These are phyloP conservation scores for Plecotus auritus DNA, from an alignment of 2,113 vertebrate species.

Conservation along the genomic window DNA sequence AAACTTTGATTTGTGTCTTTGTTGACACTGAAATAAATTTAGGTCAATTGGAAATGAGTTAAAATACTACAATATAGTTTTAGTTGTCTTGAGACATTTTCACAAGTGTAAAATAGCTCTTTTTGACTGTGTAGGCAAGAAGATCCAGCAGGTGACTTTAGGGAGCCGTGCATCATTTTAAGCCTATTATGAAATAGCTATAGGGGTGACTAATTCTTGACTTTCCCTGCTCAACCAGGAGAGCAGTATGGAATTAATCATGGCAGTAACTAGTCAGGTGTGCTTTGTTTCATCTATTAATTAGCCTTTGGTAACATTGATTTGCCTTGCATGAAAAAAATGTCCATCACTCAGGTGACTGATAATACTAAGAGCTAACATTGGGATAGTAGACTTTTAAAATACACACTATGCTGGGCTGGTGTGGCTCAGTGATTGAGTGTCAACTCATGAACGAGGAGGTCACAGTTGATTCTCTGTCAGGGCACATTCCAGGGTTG, in stretches of 20 bases:
- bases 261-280: background rate
- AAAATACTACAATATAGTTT: background rate
- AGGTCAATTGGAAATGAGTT: slow-evolving; percentile 19
- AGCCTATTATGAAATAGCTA: background rate
- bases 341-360: background rate
- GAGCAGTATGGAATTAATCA: background rate
- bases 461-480: too few relatives aligned
- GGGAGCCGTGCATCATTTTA: background rate
- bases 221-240: background rate
- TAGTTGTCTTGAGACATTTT: background rate
- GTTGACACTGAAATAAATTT: slow-evolving; percentile 26
- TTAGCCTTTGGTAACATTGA: background rate
- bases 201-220: background rate
- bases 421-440: too few relatives aligned
- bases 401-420: background rate
- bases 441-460: too few relatives aligned
- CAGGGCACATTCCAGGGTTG: too few relatives aligned
- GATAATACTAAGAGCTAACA: slow-evolving; percentile 1
- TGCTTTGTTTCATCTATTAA: background rate
- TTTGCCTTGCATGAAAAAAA: slow-evolving; percentile 1
- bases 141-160: background rate
- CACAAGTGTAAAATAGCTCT: background rate
- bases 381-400: background rate
- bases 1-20: slow-evolving; percentile 19
- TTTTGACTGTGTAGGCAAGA: background rate